Conservation (phyloP, 2,113 vertebrate genomes). For the Carassius auratus region DNA sequence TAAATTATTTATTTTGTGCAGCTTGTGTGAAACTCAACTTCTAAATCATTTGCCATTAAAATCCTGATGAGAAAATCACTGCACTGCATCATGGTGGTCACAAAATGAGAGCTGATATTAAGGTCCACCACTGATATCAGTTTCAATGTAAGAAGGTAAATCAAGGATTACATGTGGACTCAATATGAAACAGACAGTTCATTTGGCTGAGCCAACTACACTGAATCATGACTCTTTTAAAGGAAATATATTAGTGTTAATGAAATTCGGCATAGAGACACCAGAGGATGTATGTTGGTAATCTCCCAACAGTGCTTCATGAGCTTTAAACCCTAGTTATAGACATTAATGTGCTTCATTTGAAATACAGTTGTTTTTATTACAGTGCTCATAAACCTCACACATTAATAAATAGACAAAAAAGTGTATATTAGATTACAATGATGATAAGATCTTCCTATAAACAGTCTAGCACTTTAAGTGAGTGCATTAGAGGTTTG, state of each 20-base stretch:
- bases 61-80: constrained; percentile 4
- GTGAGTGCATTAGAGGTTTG: constrained; percentile 26
- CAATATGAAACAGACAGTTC: background rate
- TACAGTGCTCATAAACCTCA: background rate
- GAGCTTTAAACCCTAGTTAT: background rate
- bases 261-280: background rate
- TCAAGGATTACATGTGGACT: background rate
- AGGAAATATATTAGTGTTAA: background rate
- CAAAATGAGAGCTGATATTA: background rate
- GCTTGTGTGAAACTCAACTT: constrained; percentile 18
- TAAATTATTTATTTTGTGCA: background rate
- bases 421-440: background rate
- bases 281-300: background rate
- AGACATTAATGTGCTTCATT: background rate
- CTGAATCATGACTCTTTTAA: background rate
- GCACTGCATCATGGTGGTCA: background rate
- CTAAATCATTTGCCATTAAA: constrained; percentile 35
- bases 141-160: background rate
- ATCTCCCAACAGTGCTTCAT: background rate
- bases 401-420: constrained; percentile 14
- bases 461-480: constrained; percentile 4
- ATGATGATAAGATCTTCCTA: background rate
- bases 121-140: background rate
- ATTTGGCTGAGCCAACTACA: background rate
- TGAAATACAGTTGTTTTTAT: constrained; percentile 1